Evolutionary conservation across 2,888 invertebrate genomes (phyloP), one percentile per base, ranked within the genome.

Genomic region (Hanleya hanleyi): DNA sequence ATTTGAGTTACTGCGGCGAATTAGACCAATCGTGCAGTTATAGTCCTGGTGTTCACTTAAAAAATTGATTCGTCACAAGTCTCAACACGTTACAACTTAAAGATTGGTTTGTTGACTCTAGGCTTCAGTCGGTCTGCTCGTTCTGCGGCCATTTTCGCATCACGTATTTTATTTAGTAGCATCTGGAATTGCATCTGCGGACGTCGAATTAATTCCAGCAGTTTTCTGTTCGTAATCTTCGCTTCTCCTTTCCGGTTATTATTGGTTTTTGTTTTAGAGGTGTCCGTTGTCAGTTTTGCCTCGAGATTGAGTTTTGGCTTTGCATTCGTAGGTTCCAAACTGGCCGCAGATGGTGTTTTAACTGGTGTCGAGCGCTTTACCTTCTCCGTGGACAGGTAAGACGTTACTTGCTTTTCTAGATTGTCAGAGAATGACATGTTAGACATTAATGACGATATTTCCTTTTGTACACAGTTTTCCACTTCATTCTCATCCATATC

Each of bases 181-280:
- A 57, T 57, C 29, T 57, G 57, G 22, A 57, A 9, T 26, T 57
- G 57, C 57, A 57, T 57, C 57, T 57, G 57, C 4, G 57, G 57
- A 4, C 32, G 22, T 22, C 26, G 18, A 15, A 57, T 22, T 15
- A 57, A 15, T 2, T 29, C 57, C 26, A 26, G 12, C 22, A 57
- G 26, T 57, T 26, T 57, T 4, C 32, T 57, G 57, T 57, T 57
- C 29, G 57, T 29, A 4, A 57, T 22, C 22, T 12, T 12, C 12
- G 18, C 29, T 32, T 57, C 57, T 29, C 12, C 2, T 26, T 57
- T 57, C 57, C 29, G 22, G 4, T 57, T 57, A 4, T 22, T 32
- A 29, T 22, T 15, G 26, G 22, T 4, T 4, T 18, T 57, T 15
- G 32, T 4, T 15, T 9, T 26, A 7, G 57, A 26, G 22, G 5